Percentiles rank a stretch among this genome's conserved stretches.
These are phyloP conservation scores for Gadus chalcogrammus DNA, from an alignment of 2,113 vertebrate genomes.

Conservation along the genomic window DNA sequence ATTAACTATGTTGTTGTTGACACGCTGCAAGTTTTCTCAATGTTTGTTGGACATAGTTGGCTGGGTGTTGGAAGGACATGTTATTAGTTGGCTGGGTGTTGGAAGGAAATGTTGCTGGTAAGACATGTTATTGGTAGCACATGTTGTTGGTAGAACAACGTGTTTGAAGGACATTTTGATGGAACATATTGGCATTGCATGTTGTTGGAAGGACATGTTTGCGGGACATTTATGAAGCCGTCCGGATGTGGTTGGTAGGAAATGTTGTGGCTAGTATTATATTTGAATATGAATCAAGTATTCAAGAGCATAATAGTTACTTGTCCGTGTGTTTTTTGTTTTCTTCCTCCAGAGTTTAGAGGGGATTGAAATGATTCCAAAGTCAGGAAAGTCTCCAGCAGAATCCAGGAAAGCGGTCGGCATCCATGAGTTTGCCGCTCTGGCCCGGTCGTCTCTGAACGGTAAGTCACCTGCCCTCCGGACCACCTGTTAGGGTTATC, in stretches of 20 bases:
- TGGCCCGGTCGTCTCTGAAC: slow-evolving; percentile 93
- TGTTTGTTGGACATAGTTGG: neutral
- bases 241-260: too few species aligned
- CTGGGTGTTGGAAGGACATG: neutral
- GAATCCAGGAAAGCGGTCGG: slow-evolving; percentile 84
- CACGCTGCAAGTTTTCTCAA: too few species aligned
- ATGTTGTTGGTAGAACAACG: neutral
- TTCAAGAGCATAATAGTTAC: too few species aligned
- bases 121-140: neutral
- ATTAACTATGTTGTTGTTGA: too few species aligned
- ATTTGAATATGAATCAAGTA: too few species aligned
- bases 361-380: slow-evolving; percentile 96
- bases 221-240: too few species aligned
- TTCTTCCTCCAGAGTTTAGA: slow-evolving; percentile 87
- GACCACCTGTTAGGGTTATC: neutral
- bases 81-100: neutral
- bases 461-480: slow-evolving; percentile 66
- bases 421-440: slow-evolving; percentile 94
- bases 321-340: too few species aligned
- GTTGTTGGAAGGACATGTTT: neutral
- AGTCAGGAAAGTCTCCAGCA: slow-evolving; percentile 77
- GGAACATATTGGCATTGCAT: neutral
- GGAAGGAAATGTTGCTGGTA: neutral
- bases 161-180: neutral
- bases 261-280: too few species aligned